Conservation (phyloP, 2,113 vertebrate species). For the Sisor rabdophorus region DNA sequence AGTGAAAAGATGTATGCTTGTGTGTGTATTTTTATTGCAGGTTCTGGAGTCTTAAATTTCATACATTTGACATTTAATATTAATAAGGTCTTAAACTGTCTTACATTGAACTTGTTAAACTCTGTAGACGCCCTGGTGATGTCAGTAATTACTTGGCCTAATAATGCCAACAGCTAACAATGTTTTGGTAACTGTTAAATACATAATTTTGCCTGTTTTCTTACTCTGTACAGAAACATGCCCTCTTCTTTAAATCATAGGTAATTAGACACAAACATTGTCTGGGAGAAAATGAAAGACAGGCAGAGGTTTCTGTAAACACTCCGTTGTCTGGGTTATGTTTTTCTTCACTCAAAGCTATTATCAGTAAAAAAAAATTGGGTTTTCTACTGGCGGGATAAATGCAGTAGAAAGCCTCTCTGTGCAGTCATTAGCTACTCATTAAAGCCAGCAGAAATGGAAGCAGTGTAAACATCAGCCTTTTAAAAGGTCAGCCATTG, state of each 20-base stretch:
- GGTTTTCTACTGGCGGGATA: not conserved
- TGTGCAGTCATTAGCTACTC: not conserved
- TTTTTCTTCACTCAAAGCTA: not conserved
- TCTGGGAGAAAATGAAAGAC: conserved; percentile 11
- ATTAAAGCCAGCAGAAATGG: not conserved
- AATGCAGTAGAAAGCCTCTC: not conserved
- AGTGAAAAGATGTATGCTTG: too few species aligned
- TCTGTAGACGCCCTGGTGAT: too few species aligned
- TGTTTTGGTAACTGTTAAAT: conserved; percentile 14
- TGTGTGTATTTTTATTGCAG: too few species aligned
- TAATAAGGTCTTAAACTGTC: too few species aligned
- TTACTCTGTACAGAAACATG: not conserved
- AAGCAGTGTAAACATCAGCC: not conserved
- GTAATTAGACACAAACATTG: conserved; percentile 1
- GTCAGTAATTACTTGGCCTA: not conserved
- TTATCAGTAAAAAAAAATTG: conserved; percentile 10
- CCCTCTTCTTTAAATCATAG: not conserved
- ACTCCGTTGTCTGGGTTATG: conserved; percentile 8
- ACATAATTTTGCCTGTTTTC: not conserved
- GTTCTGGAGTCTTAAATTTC: too few species aligned
- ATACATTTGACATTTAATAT: too few species aligned
- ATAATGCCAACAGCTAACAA: not conserved
- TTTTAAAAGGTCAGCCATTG: not conserved
- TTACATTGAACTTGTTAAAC: too few species aligned
- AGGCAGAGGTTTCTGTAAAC: not conserved